phyloP scores from a whole-genome alignment of 2,888 invertebrate genomes.

The Harmothoe impar region DNA sequence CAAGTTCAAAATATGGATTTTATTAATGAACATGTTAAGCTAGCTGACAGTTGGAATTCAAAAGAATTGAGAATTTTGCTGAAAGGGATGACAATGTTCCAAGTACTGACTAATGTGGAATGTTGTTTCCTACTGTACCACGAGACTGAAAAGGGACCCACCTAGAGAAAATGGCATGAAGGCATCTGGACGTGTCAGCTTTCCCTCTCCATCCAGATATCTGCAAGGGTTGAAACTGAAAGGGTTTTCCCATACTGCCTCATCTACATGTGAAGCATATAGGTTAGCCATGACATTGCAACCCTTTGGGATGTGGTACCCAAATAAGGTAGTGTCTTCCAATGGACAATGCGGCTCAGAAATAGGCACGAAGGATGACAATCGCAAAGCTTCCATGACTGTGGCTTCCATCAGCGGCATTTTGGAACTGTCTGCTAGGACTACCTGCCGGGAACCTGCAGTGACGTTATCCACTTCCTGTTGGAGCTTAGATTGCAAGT shows the following conservation, averaged over 20 bases:
- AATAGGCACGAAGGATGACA: conserved; percentile 61
- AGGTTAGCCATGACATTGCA: conserved; percentile 20
- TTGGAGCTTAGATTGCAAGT: conserved; percentile 14
- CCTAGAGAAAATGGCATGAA: conserved; percentile 40
- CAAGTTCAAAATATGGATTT: too few species aligned
- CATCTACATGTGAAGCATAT: conserved; percentile 24
- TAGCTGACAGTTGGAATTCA: too few species aligned
- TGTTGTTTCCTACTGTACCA: too few species aligned
- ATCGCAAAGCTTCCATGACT: conserved; percentile 49
- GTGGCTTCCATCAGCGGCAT: too few species aligned
- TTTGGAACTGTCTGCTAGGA: too few species aligned
- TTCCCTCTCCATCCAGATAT: neutral
- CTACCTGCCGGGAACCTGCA: too few species aligned
- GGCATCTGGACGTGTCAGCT: neutral
- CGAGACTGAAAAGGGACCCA: too few species aligned
- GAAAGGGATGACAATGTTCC: too few species aligned
- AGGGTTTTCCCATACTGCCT: neutral
- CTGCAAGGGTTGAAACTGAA: neutral
- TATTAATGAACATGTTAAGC: too few species aligned
- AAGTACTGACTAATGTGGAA: too few species aligned
- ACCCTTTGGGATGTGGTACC: conserved; percentile 32
- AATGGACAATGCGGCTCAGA: conserved; percentile 59
- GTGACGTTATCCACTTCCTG: neutral
- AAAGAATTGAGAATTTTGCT: too few species aligned
- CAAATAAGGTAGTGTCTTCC: conserved; percentile 17